Evolutionary conservation across 1,140 invertebrate species (phyloP).

Genomic region (Heliconius hermathena): DNA sequence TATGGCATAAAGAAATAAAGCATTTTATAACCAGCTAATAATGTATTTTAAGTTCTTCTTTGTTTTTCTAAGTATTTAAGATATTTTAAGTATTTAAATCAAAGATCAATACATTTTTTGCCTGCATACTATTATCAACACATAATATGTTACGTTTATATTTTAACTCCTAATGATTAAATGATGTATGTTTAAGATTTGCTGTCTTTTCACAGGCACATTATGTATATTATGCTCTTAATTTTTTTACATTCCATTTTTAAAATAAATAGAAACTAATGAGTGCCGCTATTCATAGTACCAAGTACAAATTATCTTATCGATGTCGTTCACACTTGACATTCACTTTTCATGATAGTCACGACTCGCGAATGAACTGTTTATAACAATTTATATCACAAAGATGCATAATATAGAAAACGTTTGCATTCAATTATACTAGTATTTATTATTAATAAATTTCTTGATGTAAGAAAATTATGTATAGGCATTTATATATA

Average conservation of each 20-base stretch:
- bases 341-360: conserved; percentile 63
- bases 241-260: background rate
- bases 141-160: too few species aligned
- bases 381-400: background rate
- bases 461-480: too few species aligned
- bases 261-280: background rate
- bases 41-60: too few species aligned
- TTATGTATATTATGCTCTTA: background rate
- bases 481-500: too few species aligned
- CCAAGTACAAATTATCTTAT: conserved; percentile 60
- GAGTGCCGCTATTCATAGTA: conserved; percentile 49
- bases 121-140: too few species aligned
- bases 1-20: too few species aligned
- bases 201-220: background rate
- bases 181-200: background rate
- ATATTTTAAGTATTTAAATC: too few species aligned
- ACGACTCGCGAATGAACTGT: conserved; percentile 12
- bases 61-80: too few species aligned
- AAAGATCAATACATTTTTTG: too few species aligned
- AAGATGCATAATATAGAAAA: background rate
- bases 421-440: background rate
- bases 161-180: background rate
- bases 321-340: conserved; percentile 73
- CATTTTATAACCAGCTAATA: too few species aligned
- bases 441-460: too few species aligned